Percentiles rank a stretch among this genome's conserved stretches.
phyloP scores from a whole-genome alignment of 2,113 vertebrate species.

The Quiscalus mexicanus region DNA sequence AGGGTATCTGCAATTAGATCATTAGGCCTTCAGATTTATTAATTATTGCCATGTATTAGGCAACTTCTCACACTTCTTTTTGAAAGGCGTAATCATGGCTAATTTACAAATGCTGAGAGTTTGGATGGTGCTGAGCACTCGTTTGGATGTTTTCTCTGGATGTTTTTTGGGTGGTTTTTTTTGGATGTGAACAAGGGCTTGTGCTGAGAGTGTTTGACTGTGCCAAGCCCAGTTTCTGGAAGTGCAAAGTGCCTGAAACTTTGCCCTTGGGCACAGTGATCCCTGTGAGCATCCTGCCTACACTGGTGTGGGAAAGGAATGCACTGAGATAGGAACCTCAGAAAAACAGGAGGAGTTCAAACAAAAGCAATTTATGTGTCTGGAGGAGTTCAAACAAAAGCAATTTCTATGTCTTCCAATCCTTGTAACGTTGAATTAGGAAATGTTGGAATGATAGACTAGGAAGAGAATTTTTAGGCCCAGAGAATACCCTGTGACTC shows the following conservation, averaged over 20 bases:
- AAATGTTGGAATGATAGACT: neutral
- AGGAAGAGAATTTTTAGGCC: neutral
- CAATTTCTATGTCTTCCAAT: neutral
- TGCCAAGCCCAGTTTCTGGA: neutral
- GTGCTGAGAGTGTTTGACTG: neutral
- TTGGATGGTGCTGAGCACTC: neutral
- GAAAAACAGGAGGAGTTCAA: neutral
- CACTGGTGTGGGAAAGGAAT: neutral
- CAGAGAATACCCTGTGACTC: neutral
- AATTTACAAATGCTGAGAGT: neutral
- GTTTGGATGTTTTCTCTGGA: neutral
- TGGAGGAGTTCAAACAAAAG: neutral
- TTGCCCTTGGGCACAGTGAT: neutral
- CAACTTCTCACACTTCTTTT: conserved; percentile 19
- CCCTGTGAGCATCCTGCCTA: neutral
- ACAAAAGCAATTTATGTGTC: neutral
- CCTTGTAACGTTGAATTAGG: neutral
- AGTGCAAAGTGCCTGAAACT: neutral
- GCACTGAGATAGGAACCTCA: neutral
- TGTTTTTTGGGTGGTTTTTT: neutral
- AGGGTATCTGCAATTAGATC: conserved; percentile 62
- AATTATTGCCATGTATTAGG: conserved; percentile 53
- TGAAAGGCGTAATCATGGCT: conserved; percentile 41
- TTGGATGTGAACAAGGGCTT: neutral
- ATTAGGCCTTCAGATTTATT: conserved; percentile 63